Evolutionary conservation across 2,113 vertebrate genomes (phyloP).

Genomic region (Pseudonaja textilis): DNA sequence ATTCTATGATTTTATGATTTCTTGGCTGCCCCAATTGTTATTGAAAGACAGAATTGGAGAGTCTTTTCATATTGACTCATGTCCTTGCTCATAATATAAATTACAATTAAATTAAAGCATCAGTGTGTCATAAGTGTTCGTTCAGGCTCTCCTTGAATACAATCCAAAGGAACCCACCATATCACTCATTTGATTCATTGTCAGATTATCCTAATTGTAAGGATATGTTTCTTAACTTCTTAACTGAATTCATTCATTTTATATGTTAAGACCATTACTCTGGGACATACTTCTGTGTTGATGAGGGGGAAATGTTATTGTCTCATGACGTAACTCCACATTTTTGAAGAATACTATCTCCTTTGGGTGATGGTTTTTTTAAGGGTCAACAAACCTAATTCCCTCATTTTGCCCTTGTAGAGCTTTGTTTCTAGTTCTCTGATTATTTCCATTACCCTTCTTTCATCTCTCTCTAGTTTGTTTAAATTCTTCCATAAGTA

Average conservation of each 20-base stretch:
- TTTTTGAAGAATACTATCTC: not conserved
- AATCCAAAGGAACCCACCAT: not conserved
- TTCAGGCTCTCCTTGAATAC: not conserved
- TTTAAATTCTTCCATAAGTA: not conserved
- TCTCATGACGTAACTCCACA: not conserved
- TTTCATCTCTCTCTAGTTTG: not conserved
- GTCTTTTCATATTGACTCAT: not conserved
- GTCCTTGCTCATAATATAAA: not conserved
- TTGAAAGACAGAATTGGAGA: not conserved
- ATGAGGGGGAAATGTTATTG: not conserved
- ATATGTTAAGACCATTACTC: not conserved
- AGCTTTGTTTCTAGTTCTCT: not conserved
- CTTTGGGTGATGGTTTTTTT: not conserved
- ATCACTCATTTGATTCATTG: not conserved
- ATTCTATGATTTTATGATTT: not conserved
- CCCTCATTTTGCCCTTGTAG: not conserved
- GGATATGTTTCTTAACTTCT: not conserved
- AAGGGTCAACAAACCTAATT: not conserved
- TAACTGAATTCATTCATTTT: not conserved
- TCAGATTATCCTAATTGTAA: not conserved
- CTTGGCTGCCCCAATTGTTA: not conserved
- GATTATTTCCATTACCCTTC: not conserved
- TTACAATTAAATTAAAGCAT: not conserved
- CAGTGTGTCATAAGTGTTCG: not conserved
- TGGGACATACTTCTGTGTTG: not conserved